phyloP scores from a whole-genome alignment of 2,113 vertebrate genomes.

The Antigone vipio region DNA sequence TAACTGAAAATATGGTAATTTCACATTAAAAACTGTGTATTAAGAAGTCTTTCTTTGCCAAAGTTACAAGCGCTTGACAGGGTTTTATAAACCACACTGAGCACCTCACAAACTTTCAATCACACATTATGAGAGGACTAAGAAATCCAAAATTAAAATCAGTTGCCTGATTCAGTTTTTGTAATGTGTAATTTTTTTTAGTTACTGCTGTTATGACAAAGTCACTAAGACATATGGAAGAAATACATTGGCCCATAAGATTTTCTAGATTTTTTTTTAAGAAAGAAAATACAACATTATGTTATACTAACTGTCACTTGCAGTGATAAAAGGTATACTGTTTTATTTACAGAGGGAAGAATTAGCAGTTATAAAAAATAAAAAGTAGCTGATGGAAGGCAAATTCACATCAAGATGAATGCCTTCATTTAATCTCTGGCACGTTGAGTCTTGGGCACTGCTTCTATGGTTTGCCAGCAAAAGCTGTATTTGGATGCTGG shows the following conservation, averaged over 20 bases:
- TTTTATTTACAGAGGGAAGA: neutral
- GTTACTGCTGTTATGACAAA: neutral
- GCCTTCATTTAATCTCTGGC: neutral
- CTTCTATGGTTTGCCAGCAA: neutral
- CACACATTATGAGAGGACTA: conserved; percentile 40
- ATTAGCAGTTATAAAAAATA: neutral
- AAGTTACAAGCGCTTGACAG: conserved; percentile 63
- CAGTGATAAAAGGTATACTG: neutral
- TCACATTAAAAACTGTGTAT: conserved; percentile 64
- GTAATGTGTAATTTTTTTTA: neutral
- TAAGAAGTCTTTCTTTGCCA: conserved; percentile 64
- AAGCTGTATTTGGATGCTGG: neutral
- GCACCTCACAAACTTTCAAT: conserved; percentile 61
- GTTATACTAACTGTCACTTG: neutral
- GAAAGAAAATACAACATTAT: neutral
- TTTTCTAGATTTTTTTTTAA: neutral
- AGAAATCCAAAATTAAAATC: conserved; percentile 58
- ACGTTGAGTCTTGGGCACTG: neutral
- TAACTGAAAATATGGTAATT: conserved; percentile 68
- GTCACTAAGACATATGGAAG: neutral
- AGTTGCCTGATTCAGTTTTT: conserved; percentile 19
- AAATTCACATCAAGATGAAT: neutral
- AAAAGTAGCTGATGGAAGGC: neutral
- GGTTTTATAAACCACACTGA: conserved; percentile 62
- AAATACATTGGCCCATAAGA: neutral